Conservation (phyloP, 2,888 invertebrate species). For the Thymelicus sylvestris region DNA sequence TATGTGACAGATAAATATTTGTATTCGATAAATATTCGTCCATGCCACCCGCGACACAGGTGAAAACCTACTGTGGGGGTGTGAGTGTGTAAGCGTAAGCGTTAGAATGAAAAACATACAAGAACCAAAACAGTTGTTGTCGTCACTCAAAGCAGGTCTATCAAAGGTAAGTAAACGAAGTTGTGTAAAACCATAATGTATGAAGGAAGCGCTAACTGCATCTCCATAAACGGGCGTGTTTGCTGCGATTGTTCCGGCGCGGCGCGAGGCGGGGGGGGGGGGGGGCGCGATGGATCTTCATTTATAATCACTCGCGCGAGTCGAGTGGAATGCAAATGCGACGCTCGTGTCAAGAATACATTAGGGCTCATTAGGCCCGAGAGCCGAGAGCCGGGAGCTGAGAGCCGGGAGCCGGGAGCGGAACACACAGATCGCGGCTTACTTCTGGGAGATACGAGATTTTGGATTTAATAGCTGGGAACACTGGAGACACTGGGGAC, state of each 20-base stretch:
- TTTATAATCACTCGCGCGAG: constrained; percentile 36
- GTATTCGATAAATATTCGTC: too few species aligned
- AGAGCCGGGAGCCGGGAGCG: not conserved
- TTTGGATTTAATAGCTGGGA: not conserved
- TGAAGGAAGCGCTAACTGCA: constrained; percentile 23
- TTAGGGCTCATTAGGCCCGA: constrained; percentile 33
- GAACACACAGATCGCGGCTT: not conserved
- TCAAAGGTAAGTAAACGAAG: too few species aligned
- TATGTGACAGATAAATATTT: too few species aligned
- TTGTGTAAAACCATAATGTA: constrained; percentile 3
- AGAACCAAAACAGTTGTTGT: too few species aligned
- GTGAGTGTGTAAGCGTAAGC: too few species aligned
- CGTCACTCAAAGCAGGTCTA: not conserved
- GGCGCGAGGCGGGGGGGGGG: not conserved
- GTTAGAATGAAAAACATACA: too few species aligned
- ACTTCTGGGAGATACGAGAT: not conserved
- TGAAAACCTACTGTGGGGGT: too few species aligned
- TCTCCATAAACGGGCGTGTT: constrained; percentile 34
- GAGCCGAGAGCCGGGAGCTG: not conserved
- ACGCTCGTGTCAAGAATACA: constrained; percentile 35
- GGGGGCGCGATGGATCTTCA: constrained; percentile 30
- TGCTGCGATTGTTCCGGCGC: constrained; percentile 18
- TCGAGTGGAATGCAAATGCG: constrained; percentile 36
- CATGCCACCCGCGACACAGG: too few species aligned
- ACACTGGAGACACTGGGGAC: too few species aligned